These are phyloP conservation scores for Todiramphus chloris DNA, from an alignment of 2,113 vertebrate genomes.

Conservation along the genomic window DNA sequence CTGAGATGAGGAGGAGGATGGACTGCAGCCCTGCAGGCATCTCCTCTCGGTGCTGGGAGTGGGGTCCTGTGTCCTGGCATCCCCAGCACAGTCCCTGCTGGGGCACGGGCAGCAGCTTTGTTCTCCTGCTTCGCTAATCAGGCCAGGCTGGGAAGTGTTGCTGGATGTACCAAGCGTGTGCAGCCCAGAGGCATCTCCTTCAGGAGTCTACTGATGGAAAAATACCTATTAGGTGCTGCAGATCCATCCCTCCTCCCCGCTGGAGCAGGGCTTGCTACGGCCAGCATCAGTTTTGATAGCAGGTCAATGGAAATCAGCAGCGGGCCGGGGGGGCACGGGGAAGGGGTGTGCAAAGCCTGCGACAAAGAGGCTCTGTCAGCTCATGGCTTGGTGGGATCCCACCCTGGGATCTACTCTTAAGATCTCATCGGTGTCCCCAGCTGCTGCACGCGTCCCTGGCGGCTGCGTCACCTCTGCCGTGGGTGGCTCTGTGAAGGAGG, in stretches of 20 bases:
- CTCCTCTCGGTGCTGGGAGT: rapidly evolving
- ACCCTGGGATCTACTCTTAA: rapidly evolving
- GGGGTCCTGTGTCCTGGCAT: rapidly evolving
- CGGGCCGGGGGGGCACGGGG: not conserved
- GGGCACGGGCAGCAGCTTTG: not conserved
- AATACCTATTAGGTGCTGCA: not conserved
- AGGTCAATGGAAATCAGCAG: constrained; percentile 32
- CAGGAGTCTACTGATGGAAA: not conserved
- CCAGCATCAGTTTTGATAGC: constrained; percentile 4
- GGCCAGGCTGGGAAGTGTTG: not conserved
- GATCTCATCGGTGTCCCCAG: not conserved
- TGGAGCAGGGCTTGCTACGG: not conserved
- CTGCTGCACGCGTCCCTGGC: rapidly evolving
- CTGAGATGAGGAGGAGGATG: not conserved
- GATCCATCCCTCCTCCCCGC: not conserved
- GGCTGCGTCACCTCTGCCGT: rapidly evolving
- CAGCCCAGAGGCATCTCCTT: not conserved
- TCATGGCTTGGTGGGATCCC: not conserved
- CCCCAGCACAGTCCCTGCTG: rapidly evolving
- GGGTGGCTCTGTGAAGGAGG: not conserved
- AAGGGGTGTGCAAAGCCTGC: not conserved
- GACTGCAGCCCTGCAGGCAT: rapidly evolving
- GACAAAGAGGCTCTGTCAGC: not conserved
- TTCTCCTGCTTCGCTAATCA: not conserved
- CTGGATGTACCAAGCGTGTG: not conserved